Conservation (phyloP, 2,888 invertebrate genomes). For the Rhogogaster chlorosoma region DNA sequence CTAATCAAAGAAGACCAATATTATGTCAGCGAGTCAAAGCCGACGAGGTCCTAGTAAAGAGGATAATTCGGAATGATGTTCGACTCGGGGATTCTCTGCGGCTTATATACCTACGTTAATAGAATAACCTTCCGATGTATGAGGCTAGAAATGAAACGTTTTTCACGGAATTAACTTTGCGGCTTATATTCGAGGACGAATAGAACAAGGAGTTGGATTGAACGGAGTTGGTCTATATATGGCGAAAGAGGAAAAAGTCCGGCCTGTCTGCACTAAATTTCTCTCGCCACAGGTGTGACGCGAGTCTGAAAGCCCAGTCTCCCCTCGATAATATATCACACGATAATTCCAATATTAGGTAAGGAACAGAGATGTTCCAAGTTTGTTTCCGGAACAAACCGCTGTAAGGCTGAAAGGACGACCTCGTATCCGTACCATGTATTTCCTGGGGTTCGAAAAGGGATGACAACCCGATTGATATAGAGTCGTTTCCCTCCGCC, state of each 20-base stretch:
- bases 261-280: conserved; percentile 1
- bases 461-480: conserved; percentile 40
- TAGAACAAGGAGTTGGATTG: background rate
- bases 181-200: background rate
- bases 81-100: background rate
- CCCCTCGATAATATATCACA: conserved; percentile 50
- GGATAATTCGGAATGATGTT: conserved; percentile 34
- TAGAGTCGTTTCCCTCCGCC: background rate
- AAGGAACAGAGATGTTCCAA: conserved; percentile 50
- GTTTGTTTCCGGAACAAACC: conserved; percentile 34
- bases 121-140: background rate
- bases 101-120: background rate
- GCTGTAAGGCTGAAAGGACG: conserved; percentile 22
- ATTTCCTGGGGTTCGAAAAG: conserved; percentile 30
- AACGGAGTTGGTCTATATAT: background rate
- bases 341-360: conserved; percentile 51
- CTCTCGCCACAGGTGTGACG: conserved; percentile 44
- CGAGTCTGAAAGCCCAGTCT: background rate
- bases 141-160: background rate
- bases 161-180: background rate
- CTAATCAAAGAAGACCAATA: conserved; percentile 2
- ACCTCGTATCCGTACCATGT: conserved; percentile 21
- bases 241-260: background rate
- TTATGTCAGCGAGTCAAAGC: background rate
- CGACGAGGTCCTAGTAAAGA: background rate